Percentiles rank a stretch among this genome's conserved stretches.
phyloP scores from a whole-genome alignment of 2,797 vertebrate genomes.

The Orestias chungarensis region DNA sequence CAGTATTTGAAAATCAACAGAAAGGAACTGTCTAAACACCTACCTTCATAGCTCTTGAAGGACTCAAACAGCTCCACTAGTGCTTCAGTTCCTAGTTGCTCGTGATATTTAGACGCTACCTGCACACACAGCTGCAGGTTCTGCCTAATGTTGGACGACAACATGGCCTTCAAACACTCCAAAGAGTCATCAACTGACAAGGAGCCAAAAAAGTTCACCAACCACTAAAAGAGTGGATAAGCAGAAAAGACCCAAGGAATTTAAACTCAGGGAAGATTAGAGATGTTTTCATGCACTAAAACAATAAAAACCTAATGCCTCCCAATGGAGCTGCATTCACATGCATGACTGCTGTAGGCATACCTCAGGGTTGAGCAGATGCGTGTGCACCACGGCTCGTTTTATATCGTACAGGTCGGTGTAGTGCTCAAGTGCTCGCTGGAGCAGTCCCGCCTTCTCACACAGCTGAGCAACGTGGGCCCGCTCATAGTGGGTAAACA shows the following conservation, averaged over 20 bases:
- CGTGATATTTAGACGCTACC: slow-evolving; percentile 95
- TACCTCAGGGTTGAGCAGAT: slow-evolving; percentile 92
- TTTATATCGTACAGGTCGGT: slow-evolving; percentile 91
- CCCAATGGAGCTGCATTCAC: background rate
- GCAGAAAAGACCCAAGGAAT: background rate
- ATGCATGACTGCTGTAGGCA: slow-evolving; percentile 21
- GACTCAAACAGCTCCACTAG: slow-evolving; percentile 97
- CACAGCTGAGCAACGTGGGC: slow-evolving; percentile 92
- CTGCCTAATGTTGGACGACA: slow-evolving; percentile 95
- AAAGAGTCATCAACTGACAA: slow-evolving; percentile 91
- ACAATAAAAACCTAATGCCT: slow-evolving; percentile 1
- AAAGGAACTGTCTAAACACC: slow-evolving; percentile 44
- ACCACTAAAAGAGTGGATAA: slow-evolving; percentile 81
- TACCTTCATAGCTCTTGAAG: slow-evolving; percentile 98
- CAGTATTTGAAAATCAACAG: background rate
- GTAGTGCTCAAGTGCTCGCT: slow-evolving; percentile 91
- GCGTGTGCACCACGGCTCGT: slow-evolving; percentile 89
- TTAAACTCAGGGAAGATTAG: background rate
- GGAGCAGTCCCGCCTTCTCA: slow-evolving; percentile 92
- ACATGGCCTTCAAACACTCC: slow-evolving; percentile 94
- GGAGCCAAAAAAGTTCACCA: slow-evolving; percentile 92
- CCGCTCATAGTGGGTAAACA: slow-evolving; percentile 93
- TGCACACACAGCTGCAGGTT: slow-evolving; percentile 98
- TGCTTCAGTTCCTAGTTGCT: slow-evolving; percentile 92
- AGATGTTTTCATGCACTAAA: slow-evolving; percentile 16